Percentiles rank a stretch among this genome's conserved stretches.
phyloP scores from a whole-genome alignment of 1,140 invertebrate genomes.

The Mizuhopecten yessoensis region DNA sequence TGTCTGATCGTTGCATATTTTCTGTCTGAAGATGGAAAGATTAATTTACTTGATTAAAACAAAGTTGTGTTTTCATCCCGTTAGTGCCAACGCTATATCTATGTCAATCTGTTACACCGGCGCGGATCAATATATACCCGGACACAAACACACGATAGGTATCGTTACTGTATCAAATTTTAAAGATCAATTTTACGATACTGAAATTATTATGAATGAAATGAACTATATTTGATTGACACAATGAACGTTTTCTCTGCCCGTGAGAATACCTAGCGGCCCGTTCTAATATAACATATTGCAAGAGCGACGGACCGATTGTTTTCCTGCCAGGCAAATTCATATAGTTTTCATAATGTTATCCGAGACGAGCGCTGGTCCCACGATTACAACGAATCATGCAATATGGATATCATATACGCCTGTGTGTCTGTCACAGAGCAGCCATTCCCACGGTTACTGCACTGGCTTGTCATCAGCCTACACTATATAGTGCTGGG shows the following conservation, averaged over 20 bases:
- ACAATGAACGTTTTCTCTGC: constrained; percentile 8
- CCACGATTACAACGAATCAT: background rate
- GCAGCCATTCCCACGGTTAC: background rate
- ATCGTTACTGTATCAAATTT: constrained; percentile 7
- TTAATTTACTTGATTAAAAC: constrained; percentile 30
- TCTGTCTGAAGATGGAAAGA: background rate
- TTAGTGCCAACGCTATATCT: background rate
- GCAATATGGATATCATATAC: constrained; percentile 28
- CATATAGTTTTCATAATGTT: background rate
- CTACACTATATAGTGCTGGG: background rate
- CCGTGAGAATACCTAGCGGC: constrained; percentile 11
- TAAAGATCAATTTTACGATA: constrained; percentile 9
- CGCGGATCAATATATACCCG: background rate
- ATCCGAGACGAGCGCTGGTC: background rate
- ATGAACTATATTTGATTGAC: constrained; percentile 8
- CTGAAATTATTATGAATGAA: constrained; percentile 22
- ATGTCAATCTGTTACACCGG: background rate
- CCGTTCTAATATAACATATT: background rate
- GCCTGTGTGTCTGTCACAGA: constrained; percentile 19
- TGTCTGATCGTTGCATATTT: background rate
- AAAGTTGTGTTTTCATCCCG: background rate
- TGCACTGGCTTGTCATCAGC: background rate
- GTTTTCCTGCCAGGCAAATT: constrained; percentile 17
- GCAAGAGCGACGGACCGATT: background rate
- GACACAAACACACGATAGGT: background rate